A percentile compares a stretch with the other conserved stretches of the same genome.
These are phyloP conservation scores for Drosophila ustulata DNA, from an alignment of 2,888 invertebrate genomes.

Conservation along the genomic window DNA sequence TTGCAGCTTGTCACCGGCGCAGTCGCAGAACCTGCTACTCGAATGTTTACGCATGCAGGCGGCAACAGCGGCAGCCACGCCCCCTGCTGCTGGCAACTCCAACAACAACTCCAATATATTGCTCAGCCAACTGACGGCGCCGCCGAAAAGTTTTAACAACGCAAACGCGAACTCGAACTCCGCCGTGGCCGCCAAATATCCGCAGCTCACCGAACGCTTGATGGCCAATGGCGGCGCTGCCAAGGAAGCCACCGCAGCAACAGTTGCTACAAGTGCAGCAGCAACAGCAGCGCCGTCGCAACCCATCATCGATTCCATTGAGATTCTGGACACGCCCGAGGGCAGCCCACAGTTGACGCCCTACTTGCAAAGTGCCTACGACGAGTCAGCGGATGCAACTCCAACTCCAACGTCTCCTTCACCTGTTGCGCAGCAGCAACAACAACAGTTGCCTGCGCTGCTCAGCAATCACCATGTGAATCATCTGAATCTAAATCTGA, in stretches of 20 bases:
- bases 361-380: constrained; percentile 62
- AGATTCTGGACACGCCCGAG: constrained; percentile 83
- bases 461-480: constrained; percentile 61
- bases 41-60: constrained; percentile 47
- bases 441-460: constrained; percentile 29
- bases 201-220: constrained; percentile 79
- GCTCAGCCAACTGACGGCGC: constrained; percentile 71
- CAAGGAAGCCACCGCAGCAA: constrained; percentile 8
- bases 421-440: neutral
- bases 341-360: constrained; percentile 73
- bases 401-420: constrained; percentile 23
- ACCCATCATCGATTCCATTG: constrained; percentile 81
- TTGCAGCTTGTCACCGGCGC: constrained; percentile 27
- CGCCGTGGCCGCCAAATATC: constrained; percentile 69
- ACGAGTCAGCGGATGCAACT: constrained; percentile 35
- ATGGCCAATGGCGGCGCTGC: constrained; percentile 76
- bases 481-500: constrained; percentile 50
- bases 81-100: constrained; percentile 18
- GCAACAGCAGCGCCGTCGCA: constrained; percentile 12
- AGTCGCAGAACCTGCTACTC: constrained; percentile 38
- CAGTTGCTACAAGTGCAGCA: constrained; percentile 12
- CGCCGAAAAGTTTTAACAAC: constrained; percentile 61
- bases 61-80: constrained; percentile 5
- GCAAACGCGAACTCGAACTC: constrained; percentile 30
- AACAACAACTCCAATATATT: constrained; percentile 53